A percentile compares a stretch with the other conserved stretches of the same genome.
phyloP scores from a whole-genome alignment of 2,113 vertebrate species.

The Galeopterus variegatus region DNA sequence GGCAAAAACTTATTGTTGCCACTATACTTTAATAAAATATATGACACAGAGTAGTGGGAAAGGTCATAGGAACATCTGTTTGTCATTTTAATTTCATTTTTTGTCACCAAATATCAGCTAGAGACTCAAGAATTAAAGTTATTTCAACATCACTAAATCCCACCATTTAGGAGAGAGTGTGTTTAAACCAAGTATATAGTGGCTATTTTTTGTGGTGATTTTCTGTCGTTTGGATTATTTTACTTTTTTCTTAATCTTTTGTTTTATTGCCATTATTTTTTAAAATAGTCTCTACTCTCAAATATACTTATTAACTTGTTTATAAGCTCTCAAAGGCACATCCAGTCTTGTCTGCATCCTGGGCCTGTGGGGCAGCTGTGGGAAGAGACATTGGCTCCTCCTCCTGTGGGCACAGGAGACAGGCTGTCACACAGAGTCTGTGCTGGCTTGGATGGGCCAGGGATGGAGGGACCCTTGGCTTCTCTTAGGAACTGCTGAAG shows the following conservation, averaged over 20 bases:
- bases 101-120: neutral
- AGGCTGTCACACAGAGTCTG: neutral
- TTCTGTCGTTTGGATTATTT: constrained; percentile 35
- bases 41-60: neutral
- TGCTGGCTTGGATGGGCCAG: neutral
- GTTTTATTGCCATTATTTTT: constrained; percentile 30
- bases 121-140: neutral
- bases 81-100: constrained; percentile 48
- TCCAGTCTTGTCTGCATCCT: neutral
- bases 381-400: neutral
- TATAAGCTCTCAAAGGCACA: neutral
- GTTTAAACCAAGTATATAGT: neutral
- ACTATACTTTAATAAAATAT: neutral
- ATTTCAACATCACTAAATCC: constrained; percentile 9
- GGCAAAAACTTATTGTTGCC: neutral
- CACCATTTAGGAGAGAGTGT: neutral
- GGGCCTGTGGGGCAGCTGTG: neutral
- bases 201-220: neutral
- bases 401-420: neutral
- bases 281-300: neutral
- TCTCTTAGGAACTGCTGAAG: neutral
- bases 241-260: neutral
- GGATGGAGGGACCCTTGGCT: neutral
- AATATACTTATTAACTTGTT: neutral
- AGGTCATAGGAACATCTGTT: neutral